These are phyloP conservation scores for Amblyteles armatorius DNA, from an alignment of 2,888 invertebrate genomes.

Conservation along the genomic window DNA sequence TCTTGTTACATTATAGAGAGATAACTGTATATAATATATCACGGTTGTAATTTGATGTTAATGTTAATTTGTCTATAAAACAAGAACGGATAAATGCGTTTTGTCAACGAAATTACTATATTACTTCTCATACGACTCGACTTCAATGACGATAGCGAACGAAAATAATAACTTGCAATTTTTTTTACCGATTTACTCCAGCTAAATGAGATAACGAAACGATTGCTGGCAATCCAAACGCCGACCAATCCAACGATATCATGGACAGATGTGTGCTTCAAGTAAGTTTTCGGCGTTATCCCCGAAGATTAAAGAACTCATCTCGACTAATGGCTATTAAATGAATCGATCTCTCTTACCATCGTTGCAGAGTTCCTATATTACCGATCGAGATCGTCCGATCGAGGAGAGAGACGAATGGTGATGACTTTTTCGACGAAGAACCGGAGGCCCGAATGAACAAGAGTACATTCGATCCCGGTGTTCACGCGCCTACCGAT, in stretches of 20 bases:
- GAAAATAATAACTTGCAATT: neutral
- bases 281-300: constrained; percentile 80
- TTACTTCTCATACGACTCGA: neutral
- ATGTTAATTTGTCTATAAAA: too few relatives aligned
- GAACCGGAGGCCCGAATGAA: constrained; percentile 73
- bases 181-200: constrained; percentile 67
- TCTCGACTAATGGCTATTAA: neutral
- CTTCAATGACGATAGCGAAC: neutral
- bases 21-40: too few relatives aligned
- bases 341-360: neutral
- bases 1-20: too few relatives aligned
- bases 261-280: constrained; percentile 87
- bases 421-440: constrained; percentile 80
- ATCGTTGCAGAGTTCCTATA: constrained; percentile 79
- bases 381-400: constrained; percentile 73
- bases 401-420: constrained; percentile 70
- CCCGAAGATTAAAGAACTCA: too few relatives aligned
- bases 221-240: constrained; percentile 83
- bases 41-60: too few relatives aligned
- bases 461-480: constrained; percentile 85
- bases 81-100: too few relatives aligned
- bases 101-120: too few relatives aligned
- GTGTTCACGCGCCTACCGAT: constrained; percentile 86
- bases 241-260: constrained; percentile 81
- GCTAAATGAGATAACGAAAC: constrained; percentile 86